Conservation (phyloP, 2,797 vertebrate species). For the Pelochelys cantorii region DNA sequence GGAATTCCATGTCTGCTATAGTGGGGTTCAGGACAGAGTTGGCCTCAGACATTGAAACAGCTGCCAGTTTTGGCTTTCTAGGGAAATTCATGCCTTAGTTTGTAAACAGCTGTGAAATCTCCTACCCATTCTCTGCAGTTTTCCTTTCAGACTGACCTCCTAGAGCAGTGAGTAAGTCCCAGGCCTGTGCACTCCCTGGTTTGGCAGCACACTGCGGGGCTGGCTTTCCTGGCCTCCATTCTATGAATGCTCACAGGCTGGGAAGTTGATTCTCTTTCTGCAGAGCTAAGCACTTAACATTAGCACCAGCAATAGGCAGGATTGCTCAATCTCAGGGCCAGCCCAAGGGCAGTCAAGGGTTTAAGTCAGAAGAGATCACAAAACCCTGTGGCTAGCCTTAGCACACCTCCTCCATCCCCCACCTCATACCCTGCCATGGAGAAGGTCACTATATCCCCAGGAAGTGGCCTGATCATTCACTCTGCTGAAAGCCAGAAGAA, state of each 20-base stretch:
- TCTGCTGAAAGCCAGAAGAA: neutral
- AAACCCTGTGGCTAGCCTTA: neutral
- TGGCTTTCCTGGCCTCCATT: accelerated
- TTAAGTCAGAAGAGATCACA: accelerated
- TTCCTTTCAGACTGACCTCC: slow-evolving; percentile 46
- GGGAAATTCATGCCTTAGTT: slow-evolving; percentile 18
- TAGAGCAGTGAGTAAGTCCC: slow-evolving; percentile 47
- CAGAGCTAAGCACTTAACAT: neutral
- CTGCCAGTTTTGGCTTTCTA: neutral
- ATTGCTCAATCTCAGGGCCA: neutral
- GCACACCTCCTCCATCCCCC: neutral
- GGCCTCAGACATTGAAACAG: neutral
- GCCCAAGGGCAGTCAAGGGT: neutral
- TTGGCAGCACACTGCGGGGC: neutral
- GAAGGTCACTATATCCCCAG: neutral
- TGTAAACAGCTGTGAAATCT: slow-evolving; percentile 55
- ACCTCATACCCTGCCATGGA: accelerated
- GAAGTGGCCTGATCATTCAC: neutral
- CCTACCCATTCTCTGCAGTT: slow-evolving; percentile 38
- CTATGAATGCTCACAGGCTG: neutral
- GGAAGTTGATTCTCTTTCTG: neutral
- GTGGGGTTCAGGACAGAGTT: neutral
- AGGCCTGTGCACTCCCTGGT: neutral
- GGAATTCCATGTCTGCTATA: neutral
- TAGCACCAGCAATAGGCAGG: neutral